Percentiles rank a stretch among this genome's conserved stretches.
Evolutionary conservation across 2,113 vertebrate species (phyloP).

Genomic region (Engystomops pustulosus): DNA sequence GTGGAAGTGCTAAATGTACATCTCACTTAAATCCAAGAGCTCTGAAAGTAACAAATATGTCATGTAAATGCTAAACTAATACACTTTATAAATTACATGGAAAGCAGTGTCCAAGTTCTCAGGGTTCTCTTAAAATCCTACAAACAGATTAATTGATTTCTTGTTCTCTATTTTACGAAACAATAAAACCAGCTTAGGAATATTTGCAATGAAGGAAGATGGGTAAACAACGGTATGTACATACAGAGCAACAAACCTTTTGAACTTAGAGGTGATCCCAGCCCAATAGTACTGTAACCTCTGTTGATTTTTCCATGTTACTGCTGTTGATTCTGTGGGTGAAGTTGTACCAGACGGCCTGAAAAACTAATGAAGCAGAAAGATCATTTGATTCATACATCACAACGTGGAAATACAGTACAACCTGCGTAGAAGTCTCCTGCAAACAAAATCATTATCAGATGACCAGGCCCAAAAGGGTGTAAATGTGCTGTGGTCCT

Average conservation of each 20-base stretch:
- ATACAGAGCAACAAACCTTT: constrained; percentile 1
- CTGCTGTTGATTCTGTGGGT: constrained; percentile 42
- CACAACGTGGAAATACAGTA: not conserved
- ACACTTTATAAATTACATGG: not conserved
- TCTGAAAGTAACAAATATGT: no score
- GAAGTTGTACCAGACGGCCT: constrained; percentile 28
- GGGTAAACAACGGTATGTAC: constrained; percentile 30
- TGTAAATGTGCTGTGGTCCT: not conserved
- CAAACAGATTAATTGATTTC: constrained; percentile 17
- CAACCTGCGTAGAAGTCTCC: not conserved
- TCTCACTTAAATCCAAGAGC: no score
- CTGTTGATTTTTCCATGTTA: constrained; percentile 50
- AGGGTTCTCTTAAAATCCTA: constrained; percentile 3
- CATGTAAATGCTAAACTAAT: no score
- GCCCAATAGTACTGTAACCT: constrained; percentile 8
- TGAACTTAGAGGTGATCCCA: constrained; percentile 14
- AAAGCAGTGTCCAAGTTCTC: constrained; percentile 11
- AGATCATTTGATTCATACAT: not conserved
- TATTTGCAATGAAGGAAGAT: constrained; percentile 48
- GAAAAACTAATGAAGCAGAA: constrained; percentile 32
- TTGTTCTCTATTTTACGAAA: not conserved
- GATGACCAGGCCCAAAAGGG: not conserved
- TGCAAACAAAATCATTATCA: constrained; percentile 9
- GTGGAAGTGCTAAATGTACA: no score
- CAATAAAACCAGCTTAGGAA: constrained; percentile 43